phyloP scores from a whole-genome alignment of 2,888 invertebrate genomes.

The Platycheirus albimanus region DNA sequence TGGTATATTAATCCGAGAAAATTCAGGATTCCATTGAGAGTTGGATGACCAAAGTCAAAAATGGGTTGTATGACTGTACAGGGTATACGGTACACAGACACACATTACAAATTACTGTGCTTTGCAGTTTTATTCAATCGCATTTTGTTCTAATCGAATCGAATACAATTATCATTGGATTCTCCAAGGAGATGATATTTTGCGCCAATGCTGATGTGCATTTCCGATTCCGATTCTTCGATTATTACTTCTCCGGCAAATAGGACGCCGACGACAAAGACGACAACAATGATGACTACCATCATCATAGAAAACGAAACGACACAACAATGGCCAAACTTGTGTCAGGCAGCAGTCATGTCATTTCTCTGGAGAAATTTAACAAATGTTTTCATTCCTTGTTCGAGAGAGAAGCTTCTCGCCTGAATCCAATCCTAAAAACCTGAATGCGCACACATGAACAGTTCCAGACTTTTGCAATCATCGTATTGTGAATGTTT shows the following conservation, averaged over 20 bases:
- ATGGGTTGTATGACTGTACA: too few relatives aligned
- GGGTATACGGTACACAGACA: too few relatives aligned
- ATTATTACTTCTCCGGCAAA: constrained; percentile 62
- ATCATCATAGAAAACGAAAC: constrained; percentile 32
- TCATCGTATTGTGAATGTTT: constrained; percentile 45
- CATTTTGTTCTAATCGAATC: constrained; percentile 47
- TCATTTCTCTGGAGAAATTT: constrained; percentile 68
- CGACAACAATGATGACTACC: constrained; percentile 1
- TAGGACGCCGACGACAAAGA: neutral
- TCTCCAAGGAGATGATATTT: constrained; percentile 47
- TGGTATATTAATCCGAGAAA: too few relatives aligned
- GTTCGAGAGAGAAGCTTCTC: neutral
- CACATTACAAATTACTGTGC: constrained; percentile 43
- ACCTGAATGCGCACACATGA: constrained; percentile 27
- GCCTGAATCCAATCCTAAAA: neutral
- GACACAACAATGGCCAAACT: constrained; percentile 61
- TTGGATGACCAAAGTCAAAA: too few relatives aligned
- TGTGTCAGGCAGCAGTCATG: constrained; percentile 28
- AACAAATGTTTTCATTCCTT: constrained; percentile 57
- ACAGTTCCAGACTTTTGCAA: constrained; percentile 29
- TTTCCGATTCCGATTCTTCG: constrained; percentile 54
- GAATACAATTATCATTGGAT: constrained; percentile 66
- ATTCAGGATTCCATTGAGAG: too few relatives aligned
- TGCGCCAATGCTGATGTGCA: constrained; percentile 38
- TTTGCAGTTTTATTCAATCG: constrained; percentile 56